phyloP scores from a whole-genome alignment of 2,888 invertebrate species.

The Platerodrilus igneus region DNA sequence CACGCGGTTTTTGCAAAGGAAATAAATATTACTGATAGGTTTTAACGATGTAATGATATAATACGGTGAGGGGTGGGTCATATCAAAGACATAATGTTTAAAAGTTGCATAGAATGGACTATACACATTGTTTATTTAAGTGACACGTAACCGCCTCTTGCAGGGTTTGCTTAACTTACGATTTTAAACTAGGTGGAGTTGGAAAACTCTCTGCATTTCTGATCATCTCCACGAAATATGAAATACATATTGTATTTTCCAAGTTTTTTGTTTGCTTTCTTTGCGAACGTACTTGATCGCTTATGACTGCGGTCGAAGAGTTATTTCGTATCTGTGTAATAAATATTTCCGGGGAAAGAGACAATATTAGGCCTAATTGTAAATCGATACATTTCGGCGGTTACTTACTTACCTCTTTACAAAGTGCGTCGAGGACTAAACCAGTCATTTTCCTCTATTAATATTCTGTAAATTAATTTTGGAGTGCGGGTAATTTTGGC shows the following conservation, averaged over 20 bases:
- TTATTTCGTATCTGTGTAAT: conserved; percentile 7
- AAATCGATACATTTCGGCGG: conserved; percentile 46
- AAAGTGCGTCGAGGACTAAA: conserved; percentile 42
- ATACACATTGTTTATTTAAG: conserved; percentile 31
- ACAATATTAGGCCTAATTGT: conserved; percentile 40
- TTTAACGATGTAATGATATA: no score
- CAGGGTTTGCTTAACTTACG: conserved; percentile 21
- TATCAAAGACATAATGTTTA: no score
- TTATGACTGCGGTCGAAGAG: conserved; percentile 5
- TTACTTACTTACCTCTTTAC: conserved; percentile 45
- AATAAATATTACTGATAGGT: no score
- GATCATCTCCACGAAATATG: conserved; percentile 26
- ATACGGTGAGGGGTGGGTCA: no score
- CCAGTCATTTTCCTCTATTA: conserved; percentile 47
- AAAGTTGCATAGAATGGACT: no score
- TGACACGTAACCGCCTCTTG: conserved; percentile 30
- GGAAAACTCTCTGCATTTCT: conserved; percentile 24
- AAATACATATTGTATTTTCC: conserved; percentile 25
- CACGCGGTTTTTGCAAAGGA: no score
- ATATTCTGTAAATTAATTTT: conserved; percentile 48
- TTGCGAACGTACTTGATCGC: conserved; percentile 16
- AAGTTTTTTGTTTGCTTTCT: conserved; percentile 16
- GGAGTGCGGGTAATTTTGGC: conserved; percentile 43
- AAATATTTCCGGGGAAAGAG: conserved; percentile 24
- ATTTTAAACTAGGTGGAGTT: conserved; percentile 28